Conservation (phyloP, 2,797 vertebrate genomes). For the Limosa lapponica region DNA sequence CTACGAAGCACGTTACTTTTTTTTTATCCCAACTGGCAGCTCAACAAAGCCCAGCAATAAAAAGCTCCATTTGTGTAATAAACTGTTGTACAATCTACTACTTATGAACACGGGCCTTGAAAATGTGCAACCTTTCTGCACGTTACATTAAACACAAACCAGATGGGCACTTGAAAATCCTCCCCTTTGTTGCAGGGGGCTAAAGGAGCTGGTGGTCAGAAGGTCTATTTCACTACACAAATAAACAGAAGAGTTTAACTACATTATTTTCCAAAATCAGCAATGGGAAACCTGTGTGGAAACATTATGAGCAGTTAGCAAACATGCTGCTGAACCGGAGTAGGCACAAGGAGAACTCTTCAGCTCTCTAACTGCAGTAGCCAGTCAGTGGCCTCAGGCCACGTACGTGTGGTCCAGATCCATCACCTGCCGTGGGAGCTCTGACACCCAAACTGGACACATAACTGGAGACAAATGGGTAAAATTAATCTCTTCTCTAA, state of each 20-base stretch:
- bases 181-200: constrained; percentile 65
- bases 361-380: not conserved
- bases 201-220: constrained; percentile 45
- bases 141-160: constrained; percentile 81
- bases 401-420: not conserved
- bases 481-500: not conserved
- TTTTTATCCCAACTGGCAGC: constrained; percentile 80
- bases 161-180: constrained; percentile 79
- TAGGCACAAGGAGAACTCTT: not conserved
- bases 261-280: constrained; percentile 19
- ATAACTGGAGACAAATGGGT: accelerated
- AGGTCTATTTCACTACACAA: constrained; percentile 42
- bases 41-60: constrained; percentile 81
- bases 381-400: not conserved
- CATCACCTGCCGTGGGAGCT: not conserved
- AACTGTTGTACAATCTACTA: constrained; percentile 80
- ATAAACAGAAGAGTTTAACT: constrained; percentile 50
- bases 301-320: not conserved
- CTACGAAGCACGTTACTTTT: constrained; percentile 65
- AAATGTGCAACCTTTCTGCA: constrained; percentile 81
- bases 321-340: not conserved
- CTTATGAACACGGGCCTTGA: constrained; percentile 76
- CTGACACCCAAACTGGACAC: not conserved
- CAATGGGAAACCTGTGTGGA: not conserved
- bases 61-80: constrained; percentile 80